phyloP scores from a whole-genome alignment of 2,113 vertebrate species.

The Anolis sagrei region DNA sequence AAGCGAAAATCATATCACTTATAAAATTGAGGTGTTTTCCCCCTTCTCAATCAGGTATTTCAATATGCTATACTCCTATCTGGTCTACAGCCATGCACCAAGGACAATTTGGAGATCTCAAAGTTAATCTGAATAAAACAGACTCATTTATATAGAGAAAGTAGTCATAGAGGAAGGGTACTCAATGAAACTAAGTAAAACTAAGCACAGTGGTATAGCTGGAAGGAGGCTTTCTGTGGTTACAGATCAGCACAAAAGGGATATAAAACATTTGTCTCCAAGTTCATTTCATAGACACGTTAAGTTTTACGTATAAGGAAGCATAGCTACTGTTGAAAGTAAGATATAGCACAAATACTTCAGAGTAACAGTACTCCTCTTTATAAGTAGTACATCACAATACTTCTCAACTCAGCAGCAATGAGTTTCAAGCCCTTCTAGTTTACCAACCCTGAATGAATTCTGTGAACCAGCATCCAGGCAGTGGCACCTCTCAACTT shows the following conservation, averaged over 20 bases:
- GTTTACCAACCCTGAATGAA: background rate
- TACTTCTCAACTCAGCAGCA: background rate
- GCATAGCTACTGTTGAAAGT: background rate
- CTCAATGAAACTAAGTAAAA: background rate
- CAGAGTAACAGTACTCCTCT: background rate
- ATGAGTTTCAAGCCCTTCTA: background rate
- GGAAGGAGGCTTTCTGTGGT: background rate
- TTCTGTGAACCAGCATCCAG: background rate
- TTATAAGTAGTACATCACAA: background rate
- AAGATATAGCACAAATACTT: background rate
- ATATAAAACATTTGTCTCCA: background rate
- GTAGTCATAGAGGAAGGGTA: background rate
- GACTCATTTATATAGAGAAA: background rate
- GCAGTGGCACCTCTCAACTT: background rate
- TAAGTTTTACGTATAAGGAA: background rate
- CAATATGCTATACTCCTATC: constrained; percentile 58
- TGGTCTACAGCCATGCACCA: constrained; percentile 47
- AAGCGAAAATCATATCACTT: background rate
- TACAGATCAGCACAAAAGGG: background rate
- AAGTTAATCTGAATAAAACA: constrained; percentile 54
- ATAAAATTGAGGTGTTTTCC: constrained; percentile 48
- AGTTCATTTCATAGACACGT: background rate
- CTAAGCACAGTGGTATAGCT: background rate
- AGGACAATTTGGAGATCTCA: constrained; percentile 52
- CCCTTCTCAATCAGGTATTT: constrained; percentile 55